phyloP scores from a whole-genome alignment of 2,888 invertebrate species.

The Teleiodes luculella region DNA sequence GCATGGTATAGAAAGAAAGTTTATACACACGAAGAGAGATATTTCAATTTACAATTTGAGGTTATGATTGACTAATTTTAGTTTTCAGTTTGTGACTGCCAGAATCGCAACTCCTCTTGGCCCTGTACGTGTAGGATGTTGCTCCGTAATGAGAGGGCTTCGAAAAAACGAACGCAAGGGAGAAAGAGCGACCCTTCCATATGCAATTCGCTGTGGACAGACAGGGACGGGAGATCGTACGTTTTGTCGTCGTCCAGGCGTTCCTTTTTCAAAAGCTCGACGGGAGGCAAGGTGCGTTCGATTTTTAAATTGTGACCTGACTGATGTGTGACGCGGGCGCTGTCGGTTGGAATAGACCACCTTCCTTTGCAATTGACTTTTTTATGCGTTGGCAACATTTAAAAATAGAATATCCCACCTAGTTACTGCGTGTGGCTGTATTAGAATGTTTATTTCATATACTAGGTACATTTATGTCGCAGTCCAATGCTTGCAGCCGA shows the following conservation, averaged over 20 bases:
- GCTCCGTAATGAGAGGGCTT: conserved; percentile 65
- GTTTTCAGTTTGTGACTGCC: too few relatives aligned
- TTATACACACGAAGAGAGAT: too few relatives aligned
- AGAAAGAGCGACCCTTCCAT: conserved; percentile 24
- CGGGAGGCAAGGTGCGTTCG: conserved; percentile 74
- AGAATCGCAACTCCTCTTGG: conserved; percentile 23
- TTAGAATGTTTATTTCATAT: too few relatives aligned
- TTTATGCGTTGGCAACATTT: conserved; percentile 3
- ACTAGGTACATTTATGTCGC: too few relatives aligned
- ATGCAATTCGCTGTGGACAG: conserved; percentile 25
- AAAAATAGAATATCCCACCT: background rate
- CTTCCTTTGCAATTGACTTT: conserved; percentile 9
- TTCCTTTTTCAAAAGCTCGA: conserved; percentile 68
- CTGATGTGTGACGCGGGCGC: conserved; percentile 53
- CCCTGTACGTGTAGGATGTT: conserved; percentile 53
- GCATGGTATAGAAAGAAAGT: too few relatives aligned
- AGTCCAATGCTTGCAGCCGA: too few relatives aligned
- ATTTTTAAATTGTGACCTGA: conserved; percentile 68
- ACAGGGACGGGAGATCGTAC: conserved; percentile 38
- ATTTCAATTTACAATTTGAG: too few relatives aligned
- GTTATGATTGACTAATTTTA: too few relatives aligned
- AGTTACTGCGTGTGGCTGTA: background rate
- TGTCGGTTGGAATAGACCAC: conserved; percentile 20
- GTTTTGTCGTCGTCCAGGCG: conserved; percentile 49
- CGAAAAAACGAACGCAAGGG: conserved; percentile 61